Conservation (phyloP, 2,888 invertebrate species). For the Andrena minutula region DNA sequence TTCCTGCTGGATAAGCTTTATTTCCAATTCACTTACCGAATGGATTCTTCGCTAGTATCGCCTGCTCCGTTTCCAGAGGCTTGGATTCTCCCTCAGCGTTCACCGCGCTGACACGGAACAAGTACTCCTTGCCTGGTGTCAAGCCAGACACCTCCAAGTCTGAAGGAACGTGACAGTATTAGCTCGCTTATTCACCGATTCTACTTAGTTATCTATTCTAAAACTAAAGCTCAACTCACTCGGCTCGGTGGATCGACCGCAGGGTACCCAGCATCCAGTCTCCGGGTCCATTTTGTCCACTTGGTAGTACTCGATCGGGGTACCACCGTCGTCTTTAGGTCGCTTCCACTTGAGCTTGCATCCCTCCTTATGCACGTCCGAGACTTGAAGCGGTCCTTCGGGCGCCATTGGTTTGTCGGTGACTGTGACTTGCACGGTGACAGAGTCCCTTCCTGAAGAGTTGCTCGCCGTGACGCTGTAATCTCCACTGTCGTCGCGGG, state of each 20-base stretch:
- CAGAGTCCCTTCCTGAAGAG: constrained; percentile 94
- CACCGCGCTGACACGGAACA: constrained; percentile 97
- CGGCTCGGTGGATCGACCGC: constrained; percentile 93
- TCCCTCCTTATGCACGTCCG: constrained; percentile 96
- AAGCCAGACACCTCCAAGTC: constrained; percentile 93
- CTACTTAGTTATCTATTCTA: too few species aligned
- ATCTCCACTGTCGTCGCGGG: constrained; percentile 93
- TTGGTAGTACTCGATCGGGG: constrained; percentile 97
- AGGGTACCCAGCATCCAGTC: constrained; percentile 95
- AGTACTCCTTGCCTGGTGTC: constrained; percentile 96
- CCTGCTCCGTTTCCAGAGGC: constrained; percentile 94
- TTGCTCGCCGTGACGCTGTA: constrained; percentile 95
- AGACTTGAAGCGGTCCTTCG: constrained; percentile 95
- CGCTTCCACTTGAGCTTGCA: constrained; percentile 98
- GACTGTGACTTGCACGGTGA: constrained; percentile 92
- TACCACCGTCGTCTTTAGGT: constrained; percentile 97
- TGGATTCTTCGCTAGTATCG: constrained; percentile 98
- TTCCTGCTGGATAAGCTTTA: neutral
- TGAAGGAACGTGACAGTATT: constrained; percentile 72
- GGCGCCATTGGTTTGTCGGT: constrained; percentile 95
- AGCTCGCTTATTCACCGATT: neutral
- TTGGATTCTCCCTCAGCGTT: constrained; percentile 98
- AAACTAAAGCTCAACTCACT: constrained; percentile 85
- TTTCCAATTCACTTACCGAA: constrained; percentile 87
- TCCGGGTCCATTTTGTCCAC: constrained; percentile 97